Evolutionary conservation across 2,888 invertebrate genomes (phyloP).

Genomic region (Metacarcinus magister): DNA sequence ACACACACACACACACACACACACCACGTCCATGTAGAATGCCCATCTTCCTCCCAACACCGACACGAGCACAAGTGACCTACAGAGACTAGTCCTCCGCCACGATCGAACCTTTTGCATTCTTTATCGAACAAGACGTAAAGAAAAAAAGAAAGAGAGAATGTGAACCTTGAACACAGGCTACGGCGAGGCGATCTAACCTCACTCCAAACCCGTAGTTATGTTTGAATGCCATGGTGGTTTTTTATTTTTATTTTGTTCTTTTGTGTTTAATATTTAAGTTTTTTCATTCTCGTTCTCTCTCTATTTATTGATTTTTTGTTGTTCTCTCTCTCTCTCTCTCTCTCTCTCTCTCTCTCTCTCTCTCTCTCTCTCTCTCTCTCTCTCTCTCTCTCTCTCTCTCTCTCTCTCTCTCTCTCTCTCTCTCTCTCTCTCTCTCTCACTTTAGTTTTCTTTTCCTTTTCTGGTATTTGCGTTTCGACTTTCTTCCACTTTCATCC

Average conservation of each 20-base stretch:
- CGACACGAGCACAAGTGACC: background rate
- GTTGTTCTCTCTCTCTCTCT: background rate
- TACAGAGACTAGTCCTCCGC: background rate
- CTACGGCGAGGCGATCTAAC: background rate
- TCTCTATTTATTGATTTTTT: background rate
- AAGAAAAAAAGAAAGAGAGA: background rate
- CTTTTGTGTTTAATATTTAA: background rate
- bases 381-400: background rate
- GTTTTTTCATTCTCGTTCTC: background rate
- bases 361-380: background rate
- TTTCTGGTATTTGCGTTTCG: background rate
- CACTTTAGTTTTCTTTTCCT: constrained; percentile 5
- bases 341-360: background rate
- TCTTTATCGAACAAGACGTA: background rate
- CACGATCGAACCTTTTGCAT: background rate
- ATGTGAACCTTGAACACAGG: background rate
- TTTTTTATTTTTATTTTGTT: background rate
- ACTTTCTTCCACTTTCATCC: background rate
- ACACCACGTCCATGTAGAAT: background rate
- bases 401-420: background rate
- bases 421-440: constrained; percentile 8
- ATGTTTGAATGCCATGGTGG: background rate
- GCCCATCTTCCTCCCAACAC: background rate
- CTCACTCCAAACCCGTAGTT: background rate
- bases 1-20: constrained; percentile 26